Base-by-base conservation (phyloP, 2,113 vertebrate species). In the Muscicapa adusta region DNA sequence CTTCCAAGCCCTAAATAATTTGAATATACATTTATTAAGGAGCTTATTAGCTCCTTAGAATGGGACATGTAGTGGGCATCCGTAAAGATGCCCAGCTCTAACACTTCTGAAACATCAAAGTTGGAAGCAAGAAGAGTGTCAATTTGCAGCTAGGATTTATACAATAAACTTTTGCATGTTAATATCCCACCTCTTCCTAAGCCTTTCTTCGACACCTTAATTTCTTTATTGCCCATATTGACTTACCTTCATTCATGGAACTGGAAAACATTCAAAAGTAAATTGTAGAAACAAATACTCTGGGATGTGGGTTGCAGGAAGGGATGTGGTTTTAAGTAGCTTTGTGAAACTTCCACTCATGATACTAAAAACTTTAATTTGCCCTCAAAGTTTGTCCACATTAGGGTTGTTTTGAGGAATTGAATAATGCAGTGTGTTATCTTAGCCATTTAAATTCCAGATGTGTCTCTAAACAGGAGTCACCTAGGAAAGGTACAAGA, bases 71-170 rank as follows among this genome's bases (percentile, higher is more conserved):
- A 58, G 34, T 26, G 8, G 26, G 19, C n/a, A 24, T 51, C 17
- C 0, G 0, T 72, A 38, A 76, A 18, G 9, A 68, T 18, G 12
- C 2, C 1, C 14, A 65, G 56, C 9, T 75, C 25, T 34, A 50
- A 28, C 8, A 23, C 7, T 80, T 70, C 63, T 93, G 40, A 18
- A 51, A 73, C 0, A 2, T 26, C 5, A 12, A 63, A 89, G 11
- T 51, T 36, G 63, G 77, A 89, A 87, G 26, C 13, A 72, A 68
- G 34, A 60, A 10, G 7, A 80, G 5, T 40, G 31, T 57, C 1
- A 5, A 66, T 14, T 57, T 61, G n/a, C 26, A 70, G 26, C 23
- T 68, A 51, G 38, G 43, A 54, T 79, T 79, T 86, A 24, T 65
- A 54, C 5, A 43, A 20, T 42, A 51, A 93, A 51, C 2, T 20